Conservation (phyloP, 2,113 vertebrate genomes). For the Probosciger aterrimus region DNA sequence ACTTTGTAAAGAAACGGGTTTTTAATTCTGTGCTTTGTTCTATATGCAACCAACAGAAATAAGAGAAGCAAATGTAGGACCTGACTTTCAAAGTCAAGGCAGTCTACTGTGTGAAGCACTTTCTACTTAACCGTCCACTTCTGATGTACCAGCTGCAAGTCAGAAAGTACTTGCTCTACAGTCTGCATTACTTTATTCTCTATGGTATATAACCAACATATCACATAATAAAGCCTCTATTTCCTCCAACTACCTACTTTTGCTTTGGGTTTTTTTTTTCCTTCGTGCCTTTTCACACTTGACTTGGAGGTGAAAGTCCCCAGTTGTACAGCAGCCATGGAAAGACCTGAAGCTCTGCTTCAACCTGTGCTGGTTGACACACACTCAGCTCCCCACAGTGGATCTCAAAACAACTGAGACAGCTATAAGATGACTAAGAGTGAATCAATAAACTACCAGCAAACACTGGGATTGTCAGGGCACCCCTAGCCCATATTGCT, state of each 20-base stretch:
- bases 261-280: background rate
- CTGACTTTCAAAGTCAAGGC: background rate
- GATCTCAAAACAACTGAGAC: background rate
- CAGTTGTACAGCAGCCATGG: background rate
- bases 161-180: background rate
- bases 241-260: background rate
- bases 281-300: background rate
- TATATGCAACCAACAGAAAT: rapidly evolving
- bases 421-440: background rate
- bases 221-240: background rate
- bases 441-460: background rate
- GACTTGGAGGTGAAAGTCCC: background rate
- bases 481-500: background rate
- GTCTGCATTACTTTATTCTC: background rate
- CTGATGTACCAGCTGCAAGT: background rate
- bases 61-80: background rate
- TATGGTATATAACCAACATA: background rate
- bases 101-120: background rate
- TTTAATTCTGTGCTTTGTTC: background rate
- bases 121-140: background rate
- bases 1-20: background rate
- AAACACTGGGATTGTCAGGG: background rate
- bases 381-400: background rate
- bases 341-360: background rate
- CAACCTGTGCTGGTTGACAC: background rate